Base-by-base conservation (phyloP, 2,888 invertebrate genomes). In the Drosophila nr. perissopoda region DNA sequence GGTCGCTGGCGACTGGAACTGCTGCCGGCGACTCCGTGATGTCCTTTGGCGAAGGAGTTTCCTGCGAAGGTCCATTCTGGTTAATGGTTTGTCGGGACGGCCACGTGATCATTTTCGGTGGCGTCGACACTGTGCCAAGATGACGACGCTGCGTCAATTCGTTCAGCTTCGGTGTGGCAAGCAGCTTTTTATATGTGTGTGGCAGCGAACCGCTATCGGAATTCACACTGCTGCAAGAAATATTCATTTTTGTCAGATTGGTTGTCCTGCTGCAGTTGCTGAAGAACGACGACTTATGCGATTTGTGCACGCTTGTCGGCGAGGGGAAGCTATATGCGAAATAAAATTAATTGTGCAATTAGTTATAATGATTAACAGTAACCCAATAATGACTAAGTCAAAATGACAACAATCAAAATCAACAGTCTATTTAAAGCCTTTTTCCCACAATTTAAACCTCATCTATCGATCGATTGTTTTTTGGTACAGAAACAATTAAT, bases 261-360 rank as follows among this genome's bases (percentile, higher is more conserved):
- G 63, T 16, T 8, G 70, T 49, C 25, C 27, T 21, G 53, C 34
- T 16, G 34, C 48, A 25, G 4, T 16, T 21, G 42, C 34, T 29
- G 51, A 58, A 21, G 58, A 38, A 52, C 16, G 56, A 33, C 31
- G 76, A 65, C 54, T 82, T 74, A 33, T 88, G 78, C 18, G 83
- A 82, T 65, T 89, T 88, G 29, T 88, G 86, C 0, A 91, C 85
- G 21, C 76, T 77, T 27, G 85, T 83, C 27, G 92, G 91, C 8
- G 92, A 91, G 34, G 92, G 92, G 65, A 93, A 93, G 21, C 93
- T 93, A 27, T 8, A 38, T 63, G 21, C 2, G 54, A 58, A 33
- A 51, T 52, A 42, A 36, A 46, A 79, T 81, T 16, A 27, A 16
- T 8, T n/a, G 8, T 31, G 3, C 4, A 11, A 36, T 61, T 27